Evolutionary conservation across 2,888 invertebrate genomes (phyloP), one percentile per base, ranked within the genome.

Genomic region (Gymnosoma rotundatum): DNA sequence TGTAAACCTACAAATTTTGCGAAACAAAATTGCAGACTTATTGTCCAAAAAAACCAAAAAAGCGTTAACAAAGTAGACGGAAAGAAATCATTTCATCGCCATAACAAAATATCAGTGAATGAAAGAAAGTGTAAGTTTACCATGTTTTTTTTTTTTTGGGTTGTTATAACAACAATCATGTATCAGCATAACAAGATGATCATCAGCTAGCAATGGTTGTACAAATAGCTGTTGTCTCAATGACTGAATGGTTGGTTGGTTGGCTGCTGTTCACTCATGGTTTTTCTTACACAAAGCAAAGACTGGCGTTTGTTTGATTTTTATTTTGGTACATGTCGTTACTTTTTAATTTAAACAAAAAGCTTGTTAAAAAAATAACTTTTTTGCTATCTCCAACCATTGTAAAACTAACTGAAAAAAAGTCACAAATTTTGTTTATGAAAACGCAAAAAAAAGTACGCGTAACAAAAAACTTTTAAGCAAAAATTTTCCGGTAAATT

Each of bases 401-500:
- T 70, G 66, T 60, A 36, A 58, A 56, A 66, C 4, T 48, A 48
- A 21, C 20, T 6, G 6, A 32, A 66, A 38, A 61, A 52, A 52
- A 56, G 14, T 18, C 32, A 32, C 8, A 74, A 54, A 42, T 56
- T 54, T 64, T 64, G 32, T 48, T 20, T 18, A 76, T 50, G 66
- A 63, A 72, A 72, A 75, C 45, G 64, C 66, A 56, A 70, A 73
- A n/a, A 70, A 72, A 58, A 45, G 45, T 38, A 72, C 50, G 73
- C 66, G 42, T 64, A 64, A 73, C 52, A 66, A 63, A 72, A 56
- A 74, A n/a, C 42, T 61, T 52, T 48, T 66, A n/a, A 48, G 20
- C 32, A 64, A 66, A 32, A 78, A 64, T 78, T 78, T 83, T 78
- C 83, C 83, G 83, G 78, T 78, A 83, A 66, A 67, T 74, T 78